phyloP scores from a whole-genome alignment of 2,888 invertebrate genomes.

The Apodemia hepburni region DNA sequence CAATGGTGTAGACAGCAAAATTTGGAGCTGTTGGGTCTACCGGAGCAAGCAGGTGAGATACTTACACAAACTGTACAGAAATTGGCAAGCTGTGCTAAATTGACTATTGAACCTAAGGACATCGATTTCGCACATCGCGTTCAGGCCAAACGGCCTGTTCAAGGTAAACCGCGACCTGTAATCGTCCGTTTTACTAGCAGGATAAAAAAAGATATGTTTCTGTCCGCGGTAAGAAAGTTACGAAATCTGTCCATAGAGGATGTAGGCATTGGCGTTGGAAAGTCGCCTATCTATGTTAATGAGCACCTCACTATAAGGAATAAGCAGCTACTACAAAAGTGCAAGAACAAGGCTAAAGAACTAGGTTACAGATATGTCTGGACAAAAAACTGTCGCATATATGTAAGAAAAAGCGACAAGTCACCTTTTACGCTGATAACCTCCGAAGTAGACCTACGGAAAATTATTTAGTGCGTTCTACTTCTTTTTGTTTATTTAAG shows the following conservation, averaged over 20 bases:
- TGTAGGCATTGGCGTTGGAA: neutral
- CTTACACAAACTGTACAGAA: neutral
- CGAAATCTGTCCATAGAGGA: neutral
- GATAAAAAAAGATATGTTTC: neutral
- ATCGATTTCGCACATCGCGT: neutral
- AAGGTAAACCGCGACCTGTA: neutral
- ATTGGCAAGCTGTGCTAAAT: neutral
- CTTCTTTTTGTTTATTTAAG: neutral
- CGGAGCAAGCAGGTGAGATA: neutral
- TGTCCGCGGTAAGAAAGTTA: neutral
- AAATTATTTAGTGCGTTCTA: neutral
- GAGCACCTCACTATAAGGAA: neutral
- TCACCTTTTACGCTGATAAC: neutral
- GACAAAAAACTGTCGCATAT: constrained; percentile 5
- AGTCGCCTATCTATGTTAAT: neutral
- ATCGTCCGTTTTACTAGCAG: neutral
- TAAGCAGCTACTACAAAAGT: neutral
- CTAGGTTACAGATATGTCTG: neutral
- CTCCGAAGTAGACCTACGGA: neutral
- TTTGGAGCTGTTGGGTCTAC: neutral
- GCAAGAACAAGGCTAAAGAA: neutral
- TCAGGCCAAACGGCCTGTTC: neutral
- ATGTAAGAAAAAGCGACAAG: neutral
- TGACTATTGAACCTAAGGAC: neutral
- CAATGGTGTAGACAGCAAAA: neutral